These are phyloP conservation scores for Psilopsiagon aurifrons DNA, from an alignment of 2,113 vertebrate genomes.

Conservation along the genomic window DNA sequence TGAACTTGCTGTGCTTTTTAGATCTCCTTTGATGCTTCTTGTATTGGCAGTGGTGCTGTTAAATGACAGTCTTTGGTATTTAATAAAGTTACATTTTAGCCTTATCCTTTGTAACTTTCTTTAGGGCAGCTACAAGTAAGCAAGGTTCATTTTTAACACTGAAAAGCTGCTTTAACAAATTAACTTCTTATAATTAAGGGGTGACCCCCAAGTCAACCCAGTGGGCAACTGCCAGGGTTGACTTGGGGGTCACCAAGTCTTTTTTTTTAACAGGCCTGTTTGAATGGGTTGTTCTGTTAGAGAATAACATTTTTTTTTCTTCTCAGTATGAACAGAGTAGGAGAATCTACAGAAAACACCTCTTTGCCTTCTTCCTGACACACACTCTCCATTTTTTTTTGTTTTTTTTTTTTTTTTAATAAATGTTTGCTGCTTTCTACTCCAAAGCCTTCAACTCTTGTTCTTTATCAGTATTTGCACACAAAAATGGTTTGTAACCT, in stretches of 20 bases:
- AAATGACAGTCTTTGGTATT: neutral
- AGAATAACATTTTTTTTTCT: neutral
- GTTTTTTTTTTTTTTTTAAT: neutral
- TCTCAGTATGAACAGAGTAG: neutral
- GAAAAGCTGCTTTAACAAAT: neutral
- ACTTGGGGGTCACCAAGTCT: too few species aligned
- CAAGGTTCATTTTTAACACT: neutral
- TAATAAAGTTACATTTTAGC: neutral
- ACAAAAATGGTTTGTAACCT: neutral
- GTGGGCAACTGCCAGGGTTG: neutral
- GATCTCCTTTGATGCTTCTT: neutral
- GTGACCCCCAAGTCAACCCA: neutral
- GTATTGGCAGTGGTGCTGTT: neutral
- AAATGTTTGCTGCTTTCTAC: neutral
- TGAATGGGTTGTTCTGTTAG: neutral
- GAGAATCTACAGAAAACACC: neutral
- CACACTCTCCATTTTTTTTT: neutral
- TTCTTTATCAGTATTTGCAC: conserved; percentile 21
- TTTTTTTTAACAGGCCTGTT: neutral
- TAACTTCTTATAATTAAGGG: neutral
- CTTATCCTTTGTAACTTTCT: neutral
- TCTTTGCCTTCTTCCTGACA: neutral
- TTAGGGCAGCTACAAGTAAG: neutral
- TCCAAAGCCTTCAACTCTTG: conserved; percentile 1
- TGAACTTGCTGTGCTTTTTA: neutral